Base-by-base conservation (phyloP, 23 tunicate species). In the Diplosoma virens region DNA sequence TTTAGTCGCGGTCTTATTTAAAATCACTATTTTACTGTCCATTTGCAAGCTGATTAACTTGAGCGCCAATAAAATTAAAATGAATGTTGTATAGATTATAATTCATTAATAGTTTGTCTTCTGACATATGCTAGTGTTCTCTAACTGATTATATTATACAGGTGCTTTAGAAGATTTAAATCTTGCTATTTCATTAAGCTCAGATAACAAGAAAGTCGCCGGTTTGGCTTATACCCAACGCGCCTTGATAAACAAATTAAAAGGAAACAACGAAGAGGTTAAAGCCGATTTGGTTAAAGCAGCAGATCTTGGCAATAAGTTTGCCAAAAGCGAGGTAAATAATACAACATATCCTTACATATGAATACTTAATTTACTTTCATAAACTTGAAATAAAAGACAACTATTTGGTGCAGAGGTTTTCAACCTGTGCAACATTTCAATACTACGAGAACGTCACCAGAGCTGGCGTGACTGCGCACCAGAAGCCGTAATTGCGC, bases 311-410 rank as follows among this genome's bases (percentile, higher is more conserved):
- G 99, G 99, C 30, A 82, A 80, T 56, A 46, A 46, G 3, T 94
- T 94, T 66, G 99, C 99, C 6, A 87, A 93, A 66, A 75, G 89
- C 37, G 88, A 93, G 80, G 98, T 93, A 25, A 54, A n/a, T n/a
- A n/a, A n/a, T n/a, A n/a, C n/a, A n/a, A n/a, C n/a, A n/a, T n/a
- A n/a, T n/a, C n/a, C n/a, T n/a, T n/a, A n/a, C n/a, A n/a, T n/a
- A n/a, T n/a, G n/a, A n/a, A n/a, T n/a, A n/a, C n/a, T n/a, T n/a
- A n/a, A n/a, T n/a, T n/a, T n/a, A n/a, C n/a, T n/a, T n/a, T n/a
- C n/a, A n/a, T n/a, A n/a, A n/a, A n/a, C n/a, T n/a, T n/a, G n/a
- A n/a, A n/a, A n/a, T n/a, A n/a, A n/a, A n/a, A n/a, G n/a, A n/a
- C n/a, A n/a, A n/a, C n/a, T n/a, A n/a, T n/a, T n/a, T n/a, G n/a